phyloP scores from a whole-genome alignment of 2,113 vertebrate genomes.

The Zootoca vivipara region DNA sequence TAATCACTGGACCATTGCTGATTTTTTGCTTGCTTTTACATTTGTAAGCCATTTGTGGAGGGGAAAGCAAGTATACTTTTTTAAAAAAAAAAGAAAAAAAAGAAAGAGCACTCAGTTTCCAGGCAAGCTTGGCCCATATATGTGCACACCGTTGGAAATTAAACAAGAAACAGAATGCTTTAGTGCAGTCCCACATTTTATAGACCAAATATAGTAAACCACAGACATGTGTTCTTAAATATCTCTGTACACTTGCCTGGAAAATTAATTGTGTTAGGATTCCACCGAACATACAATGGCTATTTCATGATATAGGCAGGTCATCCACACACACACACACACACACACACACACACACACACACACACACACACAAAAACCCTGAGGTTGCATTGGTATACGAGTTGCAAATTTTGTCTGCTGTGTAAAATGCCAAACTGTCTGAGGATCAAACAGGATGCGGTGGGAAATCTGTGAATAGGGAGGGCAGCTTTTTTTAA shows the following conservation, averaged over 20 bases:
- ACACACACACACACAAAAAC: no score
- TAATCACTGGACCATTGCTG: no score
- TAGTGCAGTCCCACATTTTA: not conserved
- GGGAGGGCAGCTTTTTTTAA: not conserved
- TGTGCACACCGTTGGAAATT: not conserved
- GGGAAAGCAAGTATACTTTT: no score
- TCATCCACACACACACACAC: not conserved
- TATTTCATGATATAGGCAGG: not conserved
- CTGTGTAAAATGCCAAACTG: not conserved
- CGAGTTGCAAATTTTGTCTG: no score
- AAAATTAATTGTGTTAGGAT: not conserved
- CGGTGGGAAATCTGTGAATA: not conserved
- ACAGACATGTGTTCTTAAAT: not conserved
- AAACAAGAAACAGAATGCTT: not conserved
- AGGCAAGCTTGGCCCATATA: not conserved
- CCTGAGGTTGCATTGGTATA: not conserved
- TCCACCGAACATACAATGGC: not conserved
- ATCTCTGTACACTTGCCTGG: not conserved
- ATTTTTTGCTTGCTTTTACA: no score
- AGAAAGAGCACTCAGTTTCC: not conserved
- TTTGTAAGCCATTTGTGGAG: no score
- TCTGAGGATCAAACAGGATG: not conserved
- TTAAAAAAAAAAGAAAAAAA: no score
- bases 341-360: no score
- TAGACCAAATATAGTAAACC: not conserved